Evolutionary conservation across 2,888 invertebrate genomes (phyloP).

Genomic region (Eupithecia centaureata): DNA sequence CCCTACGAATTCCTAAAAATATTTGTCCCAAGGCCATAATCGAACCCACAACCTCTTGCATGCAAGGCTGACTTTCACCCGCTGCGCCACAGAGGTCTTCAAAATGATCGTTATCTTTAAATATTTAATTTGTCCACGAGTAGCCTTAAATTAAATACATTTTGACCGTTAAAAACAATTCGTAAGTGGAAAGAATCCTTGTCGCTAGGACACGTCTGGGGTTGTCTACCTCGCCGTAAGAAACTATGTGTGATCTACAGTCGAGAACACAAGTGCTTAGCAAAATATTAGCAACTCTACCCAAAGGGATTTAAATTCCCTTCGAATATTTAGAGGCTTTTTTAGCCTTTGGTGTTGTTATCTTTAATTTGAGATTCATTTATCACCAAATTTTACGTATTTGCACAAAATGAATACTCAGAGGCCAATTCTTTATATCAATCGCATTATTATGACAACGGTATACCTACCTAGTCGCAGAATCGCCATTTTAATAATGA

Average conservation of each 20-base stretch:
- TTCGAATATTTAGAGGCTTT: too few relatives aligned
- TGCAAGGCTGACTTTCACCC: too few relatives aligned
- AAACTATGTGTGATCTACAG: slow-evolving; percentile 24
- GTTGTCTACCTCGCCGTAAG: slow-evolving; percentile 23
- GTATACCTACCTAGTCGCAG: not conserved
- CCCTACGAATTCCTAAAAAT: too few relatives aligned
- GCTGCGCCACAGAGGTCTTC: too few relatives aligned
- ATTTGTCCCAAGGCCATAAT: too few relatives aligned
- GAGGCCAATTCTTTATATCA: not conserved
- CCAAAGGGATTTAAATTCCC: too few relatives aligned
- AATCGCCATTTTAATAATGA: too few relatives aligned
- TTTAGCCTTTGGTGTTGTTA: not conserved
- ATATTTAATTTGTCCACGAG: too few relatives aligned
- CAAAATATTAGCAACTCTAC: not conserved
- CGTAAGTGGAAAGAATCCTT: slow-evolving; percentile 19
- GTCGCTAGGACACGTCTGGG: slow-evolving; percentile 17
- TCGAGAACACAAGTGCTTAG: not conserved
- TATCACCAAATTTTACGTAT: not conserved
- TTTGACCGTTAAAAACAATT: slow-evolving; percentile 12
- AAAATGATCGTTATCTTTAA: too few relatives aligned
- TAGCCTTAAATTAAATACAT: not conserved
- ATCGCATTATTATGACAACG: not conserved
- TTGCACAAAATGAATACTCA: not conserved
- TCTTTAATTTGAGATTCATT: not conserved
- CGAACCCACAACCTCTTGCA: too few relatives aligned